These are phyloP conservation scores for Tachyglossus aculeatus DNA, from an alignment of 2,797 vertebrate species.

Conservation along the genomic window DNA sequence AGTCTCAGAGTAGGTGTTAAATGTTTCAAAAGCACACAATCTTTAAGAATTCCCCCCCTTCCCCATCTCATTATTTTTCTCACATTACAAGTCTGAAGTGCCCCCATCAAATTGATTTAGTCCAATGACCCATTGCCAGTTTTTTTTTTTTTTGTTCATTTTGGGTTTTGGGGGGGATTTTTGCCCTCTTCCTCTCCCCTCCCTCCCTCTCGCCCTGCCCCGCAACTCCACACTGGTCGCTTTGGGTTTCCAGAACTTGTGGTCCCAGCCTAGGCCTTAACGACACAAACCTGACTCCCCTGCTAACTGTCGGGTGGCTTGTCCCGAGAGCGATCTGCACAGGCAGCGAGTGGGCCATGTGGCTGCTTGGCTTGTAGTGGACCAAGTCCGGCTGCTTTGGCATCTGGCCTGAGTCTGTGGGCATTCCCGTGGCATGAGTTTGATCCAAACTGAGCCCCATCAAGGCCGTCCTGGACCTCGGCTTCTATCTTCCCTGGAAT, in stretches of 20 bases:
- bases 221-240: neutral
- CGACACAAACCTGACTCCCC: neutral
- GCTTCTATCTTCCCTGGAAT: no score
- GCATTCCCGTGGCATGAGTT: no score
- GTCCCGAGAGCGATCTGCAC: no score
- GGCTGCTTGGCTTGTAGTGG: neutral
- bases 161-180: no score
- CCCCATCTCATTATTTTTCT: neutral
- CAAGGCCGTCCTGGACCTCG: no score
- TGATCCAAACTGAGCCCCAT: no score
- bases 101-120: neutral
- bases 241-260: neutral
- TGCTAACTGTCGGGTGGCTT: neutral
- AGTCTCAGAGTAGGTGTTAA: slow-evolving; percentile 91
- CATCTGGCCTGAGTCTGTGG: neutral
- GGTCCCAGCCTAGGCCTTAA: neutral
- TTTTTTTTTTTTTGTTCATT: no score
- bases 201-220: no score
- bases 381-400: neutral
- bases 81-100: neutral
- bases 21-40: slow-evolving; percentile 33
- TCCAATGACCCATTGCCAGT: no score
- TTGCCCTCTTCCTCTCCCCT: no score
- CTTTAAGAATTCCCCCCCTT: neutral
- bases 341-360: no score